Base-by-base conservation (phyloP, 2,113 vertebrate genomes). In the Strix aluco region DNA sequence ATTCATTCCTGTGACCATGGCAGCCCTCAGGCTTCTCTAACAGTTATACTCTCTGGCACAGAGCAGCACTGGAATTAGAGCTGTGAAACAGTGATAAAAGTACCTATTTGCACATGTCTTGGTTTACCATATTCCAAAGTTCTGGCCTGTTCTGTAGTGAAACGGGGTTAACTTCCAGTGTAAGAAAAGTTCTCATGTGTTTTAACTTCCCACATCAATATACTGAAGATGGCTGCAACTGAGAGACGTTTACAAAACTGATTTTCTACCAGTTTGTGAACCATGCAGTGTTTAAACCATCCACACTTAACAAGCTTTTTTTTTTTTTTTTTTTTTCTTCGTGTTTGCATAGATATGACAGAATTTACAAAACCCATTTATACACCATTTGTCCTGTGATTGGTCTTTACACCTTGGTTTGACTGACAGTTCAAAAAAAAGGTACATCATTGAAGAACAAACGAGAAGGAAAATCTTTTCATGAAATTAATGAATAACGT, bases 321-420 rank as follows among this genome's bases (percentile, higher is more conserved):
- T 52, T 88, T 36, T 26, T 82, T 40, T 46, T 65, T 46, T 52
- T 88, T 36, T 26, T 36, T 36, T 36, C 36, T 36, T 80, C 49
- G 20, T 42, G 20, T 90, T 88, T 92, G 52, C 65, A 78, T 5
- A 88, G 52, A 61, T 75, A 74, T 13, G 52, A 59, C 25, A 91
- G 83, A 86, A 96, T 67, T 96, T 90, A 40, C 52, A 84, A 71
- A 93, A 88, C 58, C 63, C 38, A 25, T 77, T 85, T 88, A 61
- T 75, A 42, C 0, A 0, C 15, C 20, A 32, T 81, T 92, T 95
- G 42, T 80, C 86, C 82, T 90, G 42, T 29, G 63, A 54, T 59
- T 66, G 55, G 32, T 71, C 86, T 81, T 70, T 70, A 82, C 32
- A 78, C 22, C 38, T 80, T 82, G 42, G 90, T 79, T 87, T 93